These are phyloP conservation scores for Leptobrachium leishanense DNA, from an alignment of 2,113 vertebrate genomes.

Conservation along the genomic window DNA sequence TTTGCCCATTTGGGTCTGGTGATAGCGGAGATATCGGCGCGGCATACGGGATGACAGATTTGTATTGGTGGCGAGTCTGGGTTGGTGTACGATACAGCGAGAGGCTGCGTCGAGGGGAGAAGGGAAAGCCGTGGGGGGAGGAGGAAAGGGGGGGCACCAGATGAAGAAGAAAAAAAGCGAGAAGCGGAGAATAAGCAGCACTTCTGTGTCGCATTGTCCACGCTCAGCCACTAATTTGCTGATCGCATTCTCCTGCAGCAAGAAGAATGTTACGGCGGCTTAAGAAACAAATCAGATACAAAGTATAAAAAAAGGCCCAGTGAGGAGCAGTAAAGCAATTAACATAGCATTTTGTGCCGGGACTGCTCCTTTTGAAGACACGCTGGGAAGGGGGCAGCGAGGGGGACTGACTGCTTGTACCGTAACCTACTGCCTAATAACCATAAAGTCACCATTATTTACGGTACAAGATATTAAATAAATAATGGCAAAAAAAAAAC, in stretches of 20 bases:
- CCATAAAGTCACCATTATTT: constrained; percentile 99
- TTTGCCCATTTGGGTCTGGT: no score
- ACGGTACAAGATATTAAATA: constrained; percentile 99
- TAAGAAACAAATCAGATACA: constrained; percentile 99
- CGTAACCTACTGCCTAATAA: constrained; percentile 97
- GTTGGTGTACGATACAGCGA: constrained; percentile 21
- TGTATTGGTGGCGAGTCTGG: not conserved
- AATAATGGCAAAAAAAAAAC: constrained; percentile 78
- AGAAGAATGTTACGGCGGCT: constrained; percentile 99
- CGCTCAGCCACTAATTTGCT: constrained; percentile 99
- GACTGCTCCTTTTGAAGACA: constrained; percentile 90
- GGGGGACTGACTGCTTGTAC: constrained; percentile 77
- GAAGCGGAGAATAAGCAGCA: constrained; percentile 86
- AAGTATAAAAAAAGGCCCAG: constrained; percentile 80
- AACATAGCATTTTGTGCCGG: constrained; percentile 96
- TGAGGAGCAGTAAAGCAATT: constrained; percentile 99
- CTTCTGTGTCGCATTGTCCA: constrained; percentile 98
- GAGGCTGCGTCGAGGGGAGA: constrained; percentile 55
- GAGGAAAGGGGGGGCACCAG: constrained; percentile 69
- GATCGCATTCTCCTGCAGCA: constrained; percentile 97
- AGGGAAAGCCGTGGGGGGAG: constrained; percentile 72
- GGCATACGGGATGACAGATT: not conserved
- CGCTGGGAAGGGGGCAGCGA: constrained; percentile 59
- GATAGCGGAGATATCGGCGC: no score
- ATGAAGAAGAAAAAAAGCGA: constrained; percentile 73